Evolutionary conservation across 2,888 invertebrate species (phyloP), one percentile per base, ranked within the genome.

Genomic region (Sturmia bella): DNA sequence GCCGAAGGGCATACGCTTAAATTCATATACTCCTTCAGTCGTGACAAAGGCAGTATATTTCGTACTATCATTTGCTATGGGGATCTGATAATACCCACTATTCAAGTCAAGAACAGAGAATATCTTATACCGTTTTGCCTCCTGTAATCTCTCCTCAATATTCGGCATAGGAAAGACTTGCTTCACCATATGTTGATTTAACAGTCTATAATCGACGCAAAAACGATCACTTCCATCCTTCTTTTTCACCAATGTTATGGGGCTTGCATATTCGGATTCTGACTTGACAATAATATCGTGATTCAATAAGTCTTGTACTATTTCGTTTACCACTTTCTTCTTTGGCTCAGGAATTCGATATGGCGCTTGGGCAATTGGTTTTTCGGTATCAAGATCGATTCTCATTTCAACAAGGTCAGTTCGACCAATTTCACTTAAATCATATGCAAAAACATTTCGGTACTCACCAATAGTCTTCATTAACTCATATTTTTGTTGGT

Each of bases 331-430:
- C 2, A 74, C 1, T 9, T 12, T 11, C 37, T 70, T 72, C 45
- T 81, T 83, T 6, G 78, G 57, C 56, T 61, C 73, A 1, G 84
- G 78, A 3, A 83, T 39, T 19, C 79, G 48, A 48, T 84, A 83
- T 11, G 81, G 76, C n/a, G 32, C 0, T 61, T 79, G 72, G 2
- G 72, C 15, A 13, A 79, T 54, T 2, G 74, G 61, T 32, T 72
- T 54, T 17, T 70, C 41, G 0, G 57, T 61, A 17, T 68, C 21
- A 3, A 80, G 32, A 3, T 73, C 63, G n/a, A 80, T 83, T 41
- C 69, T 21, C 32, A 82, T 52, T 63, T 80, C 72, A 5, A 72
- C 45, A n/a, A 73, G 12, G 19, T 79, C 21, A n/a, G 76, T 79
- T 64, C 19, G 56, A 1, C 76, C 64, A n/a, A 80, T 74, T 43